Percentiles rank a stretch among this genome's conserved stretches.
Evolutionary conservation across 2,888 invertebrate species (phyloP).

Genomic region (Dryadula phaetusa): DNA sequence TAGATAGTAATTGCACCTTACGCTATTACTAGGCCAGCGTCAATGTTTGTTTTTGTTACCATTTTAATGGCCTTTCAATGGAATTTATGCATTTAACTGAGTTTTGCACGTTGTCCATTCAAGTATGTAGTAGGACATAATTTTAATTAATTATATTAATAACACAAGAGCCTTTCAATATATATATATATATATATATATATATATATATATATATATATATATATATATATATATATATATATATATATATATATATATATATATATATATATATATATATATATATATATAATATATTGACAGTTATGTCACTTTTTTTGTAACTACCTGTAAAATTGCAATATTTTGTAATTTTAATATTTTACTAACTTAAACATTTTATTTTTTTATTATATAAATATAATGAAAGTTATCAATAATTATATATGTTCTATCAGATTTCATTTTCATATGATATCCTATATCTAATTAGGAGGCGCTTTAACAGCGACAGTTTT

Average conservation of each 20-base stretch:
- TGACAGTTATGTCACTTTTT: no score
- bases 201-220: no score
- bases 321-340: no score
- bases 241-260: no score
- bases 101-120: not conserved
- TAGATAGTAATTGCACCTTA: slow-evolving; percentile 8
- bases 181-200: no score
- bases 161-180: no score
- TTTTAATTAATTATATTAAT: no score
- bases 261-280: no score
- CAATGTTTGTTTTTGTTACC: slow-evolving; percentile 40
- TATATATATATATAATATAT: no score
- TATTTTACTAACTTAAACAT: not conserved
- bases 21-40: slow-evolving; percentile 14
- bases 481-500: slow-evolving; percentile 67
- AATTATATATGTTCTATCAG: not conserved
- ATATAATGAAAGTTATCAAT: not conserved
- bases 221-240: no score
- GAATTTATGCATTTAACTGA: slow-evolving; percentile 15
- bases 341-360: no score
- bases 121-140: not conserved
- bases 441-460: slow-evolving; percentile 33
- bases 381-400: not conserved
- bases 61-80: slow-evolving; percentile 36
- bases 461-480: slow-evolving; percentile 43